Conservation (phyloP, 2,797 vertebrate genomes). For the Ceryle rudis region DNA sequence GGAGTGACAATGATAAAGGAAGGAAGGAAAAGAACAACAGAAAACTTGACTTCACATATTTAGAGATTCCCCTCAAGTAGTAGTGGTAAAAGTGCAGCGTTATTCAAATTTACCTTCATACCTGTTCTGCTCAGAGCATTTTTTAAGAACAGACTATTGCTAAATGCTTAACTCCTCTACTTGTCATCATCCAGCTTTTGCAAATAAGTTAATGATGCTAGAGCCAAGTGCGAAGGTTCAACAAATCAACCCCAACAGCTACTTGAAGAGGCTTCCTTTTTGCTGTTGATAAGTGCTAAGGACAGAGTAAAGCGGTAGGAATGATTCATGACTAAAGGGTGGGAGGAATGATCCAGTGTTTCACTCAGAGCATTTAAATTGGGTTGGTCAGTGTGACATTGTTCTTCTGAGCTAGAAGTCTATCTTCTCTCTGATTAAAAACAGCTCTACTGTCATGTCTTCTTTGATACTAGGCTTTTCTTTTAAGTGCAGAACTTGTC, state of each 20-base stretch:
- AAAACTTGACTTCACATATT: neutral
- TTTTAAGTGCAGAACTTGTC: neutral
- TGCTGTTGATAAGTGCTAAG: neutral
- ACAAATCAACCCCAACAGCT: neutral
- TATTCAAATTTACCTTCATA: neutral
- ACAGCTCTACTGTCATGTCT: neutral
- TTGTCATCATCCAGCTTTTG: neutral
- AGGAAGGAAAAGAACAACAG: neutral
- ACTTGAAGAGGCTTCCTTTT: neutral
- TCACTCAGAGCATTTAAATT: neutral
- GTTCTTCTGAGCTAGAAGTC: neutral
- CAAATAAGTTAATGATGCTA: neutral
- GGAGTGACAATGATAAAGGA: neutral
- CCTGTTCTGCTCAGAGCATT: neutral
- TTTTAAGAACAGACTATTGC: neutral
- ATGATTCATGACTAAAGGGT: neutral
- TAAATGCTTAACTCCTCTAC: neutral
- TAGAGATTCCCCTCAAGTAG: neutral
- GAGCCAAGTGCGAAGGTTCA: neutral
- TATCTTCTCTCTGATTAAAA: neutral
- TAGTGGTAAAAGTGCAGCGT: neutral
- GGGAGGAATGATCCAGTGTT: neutral
- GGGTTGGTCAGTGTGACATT: neutral
- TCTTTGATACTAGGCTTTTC: neutral
- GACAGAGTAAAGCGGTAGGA: neutral